Evolutionary conservation across 2,888 invertebrate species (phyloP).

Genomic region (Penaeus monodon): DNA sequence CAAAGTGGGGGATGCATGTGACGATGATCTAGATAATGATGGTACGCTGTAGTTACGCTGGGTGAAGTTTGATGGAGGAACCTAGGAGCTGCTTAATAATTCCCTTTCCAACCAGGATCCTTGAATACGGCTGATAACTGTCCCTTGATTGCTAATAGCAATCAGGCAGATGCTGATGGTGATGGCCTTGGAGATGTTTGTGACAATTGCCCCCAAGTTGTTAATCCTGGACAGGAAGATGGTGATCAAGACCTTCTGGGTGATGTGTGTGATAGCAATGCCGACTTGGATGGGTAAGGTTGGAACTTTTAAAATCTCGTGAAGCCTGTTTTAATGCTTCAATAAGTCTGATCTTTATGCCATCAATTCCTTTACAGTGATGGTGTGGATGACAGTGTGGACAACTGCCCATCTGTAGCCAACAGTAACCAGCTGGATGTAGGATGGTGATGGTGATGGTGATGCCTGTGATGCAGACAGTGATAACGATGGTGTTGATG

Average conservation of each 20-base stretch:
- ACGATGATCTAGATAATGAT: conserved; percentile 81
- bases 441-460: conserved; percentile 81
- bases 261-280: no score
- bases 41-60: conserved; percentile 72
- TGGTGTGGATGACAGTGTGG: conserved; percentile 86
- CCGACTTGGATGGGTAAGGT: no score
- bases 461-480: conserved; percentile 84
- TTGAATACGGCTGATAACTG: no score
- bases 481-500: conserved; percentile 90
- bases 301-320: no score
- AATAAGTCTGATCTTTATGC: not conserved
- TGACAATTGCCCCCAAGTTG: conserved; percentile 79
- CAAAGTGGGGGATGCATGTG: conserved; percentile 75
- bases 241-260: no score
- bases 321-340: no score
- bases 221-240: no score
- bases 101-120: no score
- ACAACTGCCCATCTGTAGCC: conserved; percentile 87
- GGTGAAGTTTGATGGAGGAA: no score
- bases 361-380: conserved; percentile 74
- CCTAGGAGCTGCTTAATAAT: no score
- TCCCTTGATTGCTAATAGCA: no score
- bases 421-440: conserved; percentile 91
- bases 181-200: conserved; percentile 73
- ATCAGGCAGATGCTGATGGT: no score